Evolutionary conservation across 2,113 vertebrate species (phyloP), one percentile per base, ranked within the genome.

Genomic region (Ia io): DNA sequence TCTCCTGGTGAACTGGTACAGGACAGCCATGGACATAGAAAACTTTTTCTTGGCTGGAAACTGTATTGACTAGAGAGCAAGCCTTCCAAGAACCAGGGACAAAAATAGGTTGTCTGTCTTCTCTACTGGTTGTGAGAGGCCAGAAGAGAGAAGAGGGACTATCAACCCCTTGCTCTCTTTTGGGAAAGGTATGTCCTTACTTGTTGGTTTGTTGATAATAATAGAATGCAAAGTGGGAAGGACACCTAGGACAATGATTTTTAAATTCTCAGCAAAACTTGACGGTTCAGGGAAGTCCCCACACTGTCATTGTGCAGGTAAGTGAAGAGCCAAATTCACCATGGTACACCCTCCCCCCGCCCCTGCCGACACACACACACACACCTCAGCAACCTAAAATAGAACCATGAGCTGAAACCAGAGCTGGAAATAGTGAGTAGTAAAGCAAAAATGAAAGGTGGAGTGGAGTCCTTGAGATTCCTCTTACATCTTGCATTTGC

Each of bases 51-150:
- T 93, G 63, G 63, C 92, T 79, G 42, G 25, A 16, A 93, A 63
- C 49, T n/a, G 12, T 77, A 42, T 63, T 89, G 70, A 86, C 69
- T 74, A 35, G n/a, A 87, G 80, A 87, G 42, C 59, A 87, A 23
- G 53, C 63, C 69, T 92, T 89, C 80, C 35, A 90, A 79, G 88
- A 92, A 71, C 65, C 56, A 71, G 44, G 32, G 74, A 79, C 86
- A 89, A 93, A 97, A 92, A 94, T 85, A 89, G n/a, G 65, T 78
- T 7, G 42, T 69, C 71, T 90, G 49, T 63, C 74, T 93, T 86
- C 51, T 94, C 79, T 83, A 9, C 42, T 40, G 30, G 90, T 42
- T 12, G 18, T 59, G 47, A 74, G 18, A 59, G 70, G 8, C 53
- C 42, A 51, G 73, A 56, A 77, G 32, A 95, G 53, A 89, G 53